Evolutionary conservation across 2,797 vertebrate genomes (phyloP).

Genomic region (Sebastes glaucus): DNA sequence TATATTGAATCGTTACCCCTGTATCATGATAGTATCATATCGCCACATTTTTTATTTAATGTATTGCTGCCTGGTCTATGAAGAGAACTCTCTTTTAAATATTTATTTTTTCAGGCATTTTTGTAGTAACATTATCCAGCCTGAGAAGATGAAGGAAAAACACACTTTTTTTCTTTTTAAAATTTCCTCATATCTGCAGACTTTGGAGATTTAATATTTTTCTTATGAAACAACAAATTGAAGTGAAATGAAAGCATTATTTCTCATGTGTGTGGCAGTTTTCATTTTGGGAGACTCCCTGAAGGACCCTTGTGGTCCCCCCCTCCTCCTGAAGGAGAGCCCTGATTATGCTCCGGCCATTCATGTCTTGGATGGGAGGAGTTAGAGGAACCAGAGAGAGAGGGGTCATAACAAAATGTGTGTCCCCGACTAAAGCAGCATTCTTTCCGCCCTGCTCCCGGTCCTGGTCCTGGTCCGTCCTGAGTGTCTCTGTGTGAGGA

Average conservation of each 20-base stretch:
- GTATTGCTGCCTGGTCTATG: background rate
- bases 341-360: slow-evolving; percentile 36
- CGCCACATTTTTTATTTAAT: background rate
- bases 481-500: background rate
- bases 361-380: slow-evolving; percentile 66
- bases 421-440: slow-evolving; percentile 61
- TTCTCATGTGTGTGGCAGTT: background rate
- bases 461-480: background rate
- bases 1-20: no score
- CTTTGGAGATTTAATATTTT: background rate
- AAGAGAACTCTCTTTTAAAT: background rate
- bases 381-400: slow-evolving; percentile 46
- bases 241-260: background rate
- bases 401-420: slow-evolving; percentile 73
- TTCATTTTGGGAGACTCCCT: background rate
- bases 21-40: no score
- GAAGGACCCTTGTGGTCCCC: background rate
- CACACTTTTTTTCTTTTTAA: background rate
- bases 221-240: background rate
- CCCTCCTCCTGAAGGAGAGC: background rate
- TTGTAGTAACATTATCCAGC: background rate
- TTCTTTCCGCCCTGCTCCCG: slow-evolving; percentile 56
- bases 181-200: background rate
- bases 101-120: background rate
- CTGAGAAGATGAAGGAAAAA: background rate